A percentile compares a stretch with the other conserved stretches of the same genome.
These are phyloP conservation scores for Lophius piscatorius DNA, from an alignment of 2,113 vertebrate genomes.

Conservation along the genomic window DNA sequence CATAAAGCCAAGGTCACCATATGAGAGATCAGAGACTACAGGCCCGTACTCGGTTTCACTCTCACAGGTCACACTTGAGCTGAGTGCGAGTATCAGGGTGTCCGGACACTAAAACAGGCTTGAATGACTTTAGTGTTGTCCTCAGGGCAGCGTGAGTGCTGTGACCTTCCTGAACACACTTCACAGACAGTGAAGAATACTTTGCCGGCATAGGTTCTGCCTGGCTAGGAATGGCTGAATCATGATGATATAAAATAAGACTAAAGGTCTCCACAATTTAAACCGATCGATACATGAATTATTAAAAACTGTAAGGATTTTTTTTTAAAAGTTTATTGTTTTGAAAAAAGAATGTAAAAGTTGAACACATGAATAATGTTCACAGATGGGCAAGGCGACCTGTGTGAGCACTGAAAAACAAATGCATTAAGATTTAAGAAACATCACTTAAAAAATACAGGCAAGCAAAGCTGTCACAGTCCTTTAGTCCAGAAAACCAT, in stretches of 20 bases:
- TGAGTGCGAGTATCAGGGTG: slow-evolving; percentile 61
- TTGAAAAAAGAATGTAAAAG: background rate
- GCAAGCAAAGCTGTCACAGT: slow-evolving; percentile 80
- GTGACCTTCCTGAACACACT: slow-evolving; percentile 63
- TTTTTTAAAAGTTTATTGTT: slow-evolving; percentile 8
- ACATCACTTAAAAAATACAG: slow-evolving; percentile 51
- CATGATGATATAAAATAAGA: slow-evolving; percentile 18
- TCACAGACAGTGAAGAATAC: slow-evolving; percentile 64
- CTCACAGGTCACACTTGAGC: slow-evolving; percentile 60
- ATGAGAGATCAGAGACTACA: slow-evolving; percentile 46
- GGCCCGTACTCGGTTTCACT: slow-evolving; percentile 42
- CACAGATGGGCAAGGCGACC: slow-evolving; percentile 36
- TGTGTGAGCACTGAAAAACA: slow-evolving; percentile 28
- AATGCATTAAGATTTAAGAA: slow-evolving; percentile 49
- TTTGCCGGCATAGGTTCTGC: slow-evolving; percentile 52
- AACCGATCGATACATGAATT: slow-evolving; percentile 2
- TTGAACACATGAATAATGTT: slow-evolving; percentile 11
- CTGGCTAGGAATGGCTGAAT: slow-evolving; percentile 32
- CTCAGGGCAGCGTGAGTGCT: slow-evolving; percentile 60
- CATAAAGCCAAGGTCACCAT: slow-evolving; percentile 37
- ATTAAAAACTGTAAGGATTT: background rate
- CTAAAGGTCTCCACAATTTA: slow-evolving; percentile 19
- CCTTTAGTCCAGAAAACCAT: slow-evolving; percentile 71
- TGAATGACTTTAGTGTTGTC: slow-evolving; percentile 76
- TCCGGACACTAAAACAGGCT: slow-evolving; percentile 72